phyloP scores from a whole-genome alignment of 2,888 invertebrate genomes.

The Euproctis similis region DNA sequence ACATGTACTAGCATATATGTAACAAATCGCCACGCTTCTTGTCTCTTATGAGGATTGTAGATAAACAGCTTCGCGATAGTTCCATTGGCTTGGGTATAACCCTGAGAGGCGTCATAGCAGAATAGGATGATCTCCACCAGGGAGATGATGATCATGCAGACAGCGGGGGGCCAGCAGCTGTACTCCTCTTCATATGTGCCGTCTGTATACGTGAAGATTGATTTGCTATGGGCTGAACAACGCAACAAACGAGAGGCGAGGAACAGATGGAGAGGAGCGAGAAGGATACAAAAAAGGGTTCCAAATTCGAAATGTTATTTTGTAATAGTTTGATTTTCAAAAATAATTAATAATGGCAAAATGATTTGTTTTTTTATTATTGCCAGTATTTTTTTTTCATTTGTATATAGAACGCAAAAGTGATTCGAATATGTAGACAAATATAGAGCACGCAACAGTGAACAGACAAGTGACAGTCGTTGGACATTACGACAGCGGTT shows the following conservation, averaged over 20 bases:
- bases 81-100: constrained; percentile 76
- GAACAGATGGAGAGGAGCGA: constrained; percentile 3
- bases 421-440: constrained; percentile 19
- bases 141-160: constrained; percentile 94
- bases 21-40: constrained; percentile 94
- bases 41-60: constrained; percentile 89
- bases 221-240: constrained; percentile 48
- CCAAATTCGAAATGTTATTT: no score
- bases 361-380: no score
- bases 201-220: constrained; percentile 74
- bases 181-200: constrained; percentile 93
- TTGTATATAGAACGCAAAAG: constrained; percentile 11
- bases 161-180: constrained; percentile 92
- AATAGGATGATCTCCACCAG: constrained; percentile 88
- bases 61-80: constrained; percentile 89
- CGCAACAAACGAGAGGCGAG: constrained; percentile 41
- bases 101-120: constrained; percentile 69
- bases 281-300: neutral
- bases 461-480: constrained; percentile 34
- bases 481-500: constrained; percentile 26
- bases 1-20: constrained; percentile 98
- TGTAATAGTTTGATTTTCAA: neutral
- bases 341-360: no score
- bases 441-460: constrained; percentile 48
- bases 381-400: neutral